Evolutionary conservation across 1,140 invertebrate genomes (phyloP), one percentile per base, ranked within the genome.

Genomic region (Sitodiplosis mosellana): DNA sequence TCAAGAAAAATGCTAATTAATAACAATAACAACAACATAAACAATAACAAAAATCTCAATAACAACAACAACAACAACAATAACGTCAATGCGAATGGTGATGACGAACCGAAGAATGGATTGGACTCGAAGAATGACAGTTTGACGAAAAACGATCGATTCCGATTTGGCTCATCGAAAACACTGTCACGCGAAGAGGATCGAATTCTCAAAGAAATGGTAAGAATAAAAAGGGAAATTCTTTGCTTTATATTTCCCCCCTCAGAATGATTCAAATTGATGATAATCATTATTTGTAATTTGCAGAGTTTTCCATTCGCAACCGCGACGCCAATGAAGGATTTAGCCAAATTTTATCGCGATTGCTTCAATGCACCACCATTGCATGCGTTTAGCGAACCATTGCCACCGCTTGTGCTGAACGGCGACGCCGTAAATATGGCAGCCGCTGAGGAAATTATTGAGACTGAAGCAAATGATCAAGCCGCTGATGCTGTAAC

Each of bases 301-400:
- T 60, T 58, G 37, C 54, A 72, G 68, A 70, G 74, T 60, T 72
- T 74, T 44, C 73, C 75, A 15, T 77, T 77, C 59, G 73, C 65
- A n/a, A 63, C 44, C 8, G 60, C 57, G 47, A 70, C 65, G 22
- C 61, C 64, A 38, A 59, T 64, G 6, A 63, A 70, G 48, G 83
- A 87, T 60, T 67, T 88, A 47, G 79, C 80, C 34, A 71, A 75
- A 47, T 87, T 87, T 65, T 86, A 83, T 64, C 67, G 77, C 5
- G 81, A 86, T 55, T 87, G 82, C 64, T 80, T 84, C 62, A 73
- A 72, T 55, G 83, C 83, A 6, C 83, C 82, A 0, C 75, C 75
- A 33, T 63, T 86, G 22, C 70, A 76, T 34, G 71, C 75, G 12
- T 80, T 77, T 54, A 50, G 49, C 1, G 48, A 53, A 15, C n/a